Evolutionary conservation across 1,140 invertebrate species (phyloP), one percentile per base, ranked within the genome.

Genomic region (Tetramorium parvispinum): DNA sequence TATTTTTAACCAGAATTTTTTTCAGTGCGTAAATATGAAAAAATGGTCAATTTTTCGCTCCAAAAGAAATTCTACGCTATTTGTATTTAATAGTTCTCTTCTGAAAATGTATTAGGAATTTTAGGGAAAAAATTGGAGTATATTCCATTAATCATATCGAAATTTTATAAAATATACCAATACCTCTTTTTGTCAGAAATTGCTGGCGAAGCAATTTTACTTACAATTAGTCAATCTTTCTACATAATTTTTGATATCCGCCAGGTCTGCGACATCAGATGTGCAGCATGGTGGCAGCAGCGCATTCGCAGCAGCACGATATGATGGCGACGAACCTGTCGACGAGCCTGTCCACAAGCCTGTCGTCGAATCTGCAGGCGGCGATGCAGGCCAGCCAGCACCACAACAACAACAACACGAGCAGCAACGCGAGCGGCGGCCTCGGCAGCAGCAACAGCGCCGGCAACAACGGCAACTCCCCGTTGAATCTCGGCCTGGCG

Each of bases 261-360:
- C 5, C 89, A 95, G 97, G 96, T 83, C 94, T 97, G 27, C 95
- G 97, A 68, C 97, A 97, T 88, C 97, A 97, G 92, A 97, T 97
- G 96, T 97, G 96, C 93, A 96, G 96, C 92, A 97, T 97, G 96
- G 97, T 97, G 16, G 97, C 97, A 10, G 96, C 96, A 24, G 96
- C 96, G 43, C 96, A 96, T 57, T 96, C 96, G 55, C 96, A 96
- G 68, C 95, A 96, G 83, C 96, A 96, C 94, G 96, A 96, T 87
- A 96, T 95, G 94, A 93, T 94, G 88, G 94, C 94, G 86, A 94
- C 95, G 88, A 95, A 95, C 87, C 92, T 95, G 71, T 94, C 94
- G 81, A 93, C 93, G 75, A 94, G 91, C 66, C 92, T 95, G 78
- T 94, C 94, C 79, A 92, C 92, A 37, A 94, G 91, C 63, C 86